Conservation (phyloP, 30 jellyfish, hydroid and myxozoan species). For the Pseudorhiza aurosa region DNA sequence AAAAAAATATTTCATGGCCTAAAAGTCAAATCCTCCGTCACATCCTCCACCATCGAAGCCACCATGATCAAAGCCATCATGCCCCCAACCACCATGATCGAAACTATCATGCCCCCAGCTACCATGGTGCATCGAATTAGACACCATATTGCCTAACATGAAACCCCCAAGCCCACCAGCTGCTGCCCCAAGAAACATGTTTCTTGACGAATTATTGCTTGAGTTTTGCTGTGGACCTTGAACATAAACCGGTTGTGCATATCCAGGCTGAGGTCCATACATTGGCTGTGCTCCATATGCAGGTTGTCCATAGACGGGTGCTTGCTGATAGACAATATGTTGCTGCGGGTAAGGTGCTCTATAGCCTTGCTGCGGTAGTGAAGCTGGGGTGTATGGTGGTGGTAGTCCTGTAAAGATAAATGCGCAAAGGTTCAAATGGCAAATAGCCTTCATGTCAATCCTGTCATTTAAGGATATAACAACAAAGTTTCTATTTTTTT, state of each 20-base stretch:
- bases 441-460: neutral
- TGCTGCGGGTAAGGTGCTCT: slow-evolving; percentile 52
- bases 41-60: slow-evolving; percentile 65
- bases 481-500: neutral
- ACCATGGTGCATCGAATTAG: slow-evolving; percentile 66
- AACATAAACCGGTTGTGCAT: slow-evolving; percentile 81
- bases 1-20: neutral
- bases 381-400: slow-evolving; percentile 51
- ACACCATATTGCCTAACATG: slow-evolving; percentile 83
- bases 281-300: slow-evolving; percentile 71
- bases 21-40: slow-evolving; percentile 58
- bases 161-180: slow-evolving; percentile 95
- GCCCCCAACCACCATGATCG: slow-evolving; percentile 73
- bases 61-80: slow-evolving; percentile 78
- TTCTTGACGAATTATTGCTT: slow-evolving; percentile 78
- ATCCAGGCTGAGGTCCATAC: slow-evolving; percentile 76
- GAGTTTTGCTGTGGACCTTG: slow-evolving; percentile 86
- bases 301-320: slow-evolving; percentile 79
- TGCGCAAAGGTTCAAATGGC: neutral
- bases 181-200: slow-evolving; percentile 94
- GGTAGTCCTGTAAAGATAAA: slow-evolving; percentile 33
- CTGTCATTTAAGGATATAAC: too few species aligned
- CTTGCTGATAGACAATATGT: slow-evolving; percentile 33
- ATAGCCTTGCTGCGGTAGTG: slow-evolving; percentile 43
- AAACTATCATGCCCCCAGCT: slow-evolving; percentile 74